Conservation (phyloP, 2,888 invertebrate genomes). For the Ischnus inquisitorius region DNA sequence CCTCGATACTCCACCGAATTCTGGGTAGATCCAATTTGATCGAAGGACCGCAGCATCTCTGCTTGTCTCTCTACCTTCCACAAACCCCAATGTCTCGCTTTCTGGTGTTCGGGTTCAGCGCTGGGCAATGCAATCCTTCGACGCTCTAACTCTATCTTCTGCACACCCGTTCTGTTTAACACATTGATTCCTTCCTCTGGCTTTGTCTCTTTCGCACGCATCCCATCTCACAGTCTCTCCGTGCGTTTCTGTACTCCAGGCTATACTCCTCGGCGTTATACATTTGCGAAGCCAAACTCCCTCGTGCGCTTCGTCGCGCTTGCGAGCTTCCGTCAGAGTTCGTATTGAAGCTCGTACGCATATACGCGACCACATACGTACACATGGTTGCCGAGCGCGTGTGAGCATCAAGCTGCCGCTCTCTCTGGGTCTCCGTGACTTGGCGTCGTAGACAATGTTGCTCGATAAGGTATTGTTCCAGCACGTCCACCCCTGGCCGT, state of each 20-base stretch:
- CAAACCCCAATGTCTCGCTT: constrained; percentile 26
- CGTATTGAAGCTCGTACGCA: constrained; percentile 7
- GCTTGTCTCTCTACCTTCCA: constrained; percentile 38
- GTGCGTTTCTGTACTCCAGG: background rate
- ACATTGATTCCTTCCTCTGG: constrained; percentile 15
- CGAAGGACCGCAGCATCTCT: constrained; percentile 77
- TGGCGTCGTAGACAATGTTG: constrained; percentile 80
- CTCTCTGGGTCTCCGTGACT: constrained; percentile 47
- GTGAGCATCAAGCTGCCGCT: constrained; percentile 24
- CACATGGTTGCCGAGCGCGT: constrained; percentile 17
- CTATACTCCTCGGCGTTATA: constrained; percentile 19
- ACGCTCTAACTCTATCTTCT: constrained; percentile 53
- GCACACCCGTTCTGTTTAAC: constrained; percentile 36
- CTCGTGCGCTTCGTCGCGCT: constrained; percentile 12
- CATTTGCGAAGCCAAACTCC: constrained; percentile 20
- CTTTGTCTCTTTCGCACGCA: background rate
- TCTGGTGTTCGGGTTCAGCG: constrained; percentile 59
- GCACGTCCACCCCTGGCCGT: constrained; percentile 73
- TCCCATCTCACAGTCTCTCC: background rate
- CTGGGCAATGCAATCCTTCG: constrained; percentile 44
- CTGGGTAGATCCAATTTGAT: constrained; percentile 83
- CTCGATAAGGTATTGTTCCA: constrained; percentile 84
- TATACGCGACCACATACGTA: constrained; percentile 32
- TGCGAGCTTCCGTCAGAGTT: background rate
- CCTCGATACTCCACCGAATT: constrained; percentile 75